Evolutionary conservation across 1,140 invertebrate genomes (phyloP), one percentile per base, ranked within the genome.

Genomic region (Drosophila persimilis): DNA sequence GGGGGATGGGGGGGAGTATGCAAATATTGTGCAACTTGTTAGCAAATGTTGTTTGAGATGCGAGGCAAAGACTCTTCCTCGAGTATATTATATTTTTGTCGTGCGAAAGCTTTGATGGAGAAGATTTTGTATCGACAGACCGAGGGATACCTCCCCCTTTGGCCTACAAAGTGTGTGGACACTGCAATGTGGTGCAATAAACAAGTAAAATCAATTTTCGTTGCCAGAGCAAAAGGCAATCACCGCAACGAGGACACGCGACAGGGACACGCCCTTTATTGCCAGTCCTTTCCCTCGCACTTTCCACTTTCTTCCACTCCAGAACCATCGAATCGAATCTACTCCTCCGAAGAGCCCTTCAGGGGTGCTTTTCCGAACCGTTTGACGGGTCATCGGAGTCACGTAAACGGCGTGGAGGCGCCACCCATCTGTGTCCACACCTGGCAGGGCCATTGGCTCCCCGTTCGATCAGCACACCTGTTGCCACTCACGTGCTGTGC

Each of bases 131-230:
- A 20, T 20, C 20, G 20, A 20, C 20, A 20, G 1, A 20, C 20
- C 20, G 20, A 20, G 5, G 5, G 24, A 6, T 26, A 31, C 31
- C 9, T 31, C 3, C 1, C 9, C 8, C 31, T 3, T 31, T 8
- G 7, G 7, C 2, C 29, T 7, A 31, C 29, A 31, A 31, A 31
- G 6, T 1, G 7, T 45, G 50, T 61, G 55, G 47, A 80, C 11
- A 77, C 73, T 65, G 67, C 67, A 62, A 60, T 73, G 70, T 84
- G 77, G 48, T 44, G 73, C 80, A 77, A 73, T 77, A 80, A 83
- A 77, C 64, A 75, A 77, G 69, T 50, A 66, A 80, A 86, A 77
- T 77, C 81, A 77, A 85, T 85, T 81, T 73, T 62, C 64, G 61
- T 73, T 62, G 61, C 62, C 64, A 46, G 52, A 67, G 35, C 65